Base-by-base conservation (phyloP, 2,888 invertebrate genomes). In the Cephus rjabovi region DNA sequence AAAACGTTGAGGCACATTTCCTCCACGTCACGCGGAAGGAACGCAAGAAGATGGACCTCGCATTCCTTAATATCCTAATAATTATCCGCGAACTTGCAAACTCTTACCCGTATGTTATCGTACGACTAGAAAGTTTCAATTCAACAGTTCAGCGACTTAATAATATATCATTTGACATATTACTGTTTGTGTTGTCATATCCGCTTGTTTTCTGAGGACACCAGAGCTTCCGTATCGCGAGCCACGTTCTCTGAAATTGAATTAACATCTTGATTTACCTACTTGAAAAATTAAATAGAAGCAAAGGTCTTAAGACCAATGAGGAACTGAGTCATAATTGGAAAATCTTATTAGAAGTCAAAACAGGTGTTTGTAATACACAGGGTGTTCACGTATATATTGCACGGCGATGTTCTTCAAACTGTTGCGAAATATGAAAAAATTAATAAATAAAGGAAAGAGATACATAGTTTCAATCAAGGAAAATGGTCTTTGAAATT, bases 51-150 rank as follows among this genome's bases (percentile, higher is more conserved):
- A 40, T 74, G 37, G 69, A n/a, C 73, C 74, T 69, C 74, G 40
- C 76, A 69, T 77, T 69, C 74, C 75, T 73, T 69, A 30, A 33
- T 34, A 35, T 35, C 12, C 34, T 56, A 15, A 70, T 15, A 37
- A 79, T 70, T 76, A 75, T 75, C 77, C 79, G 75, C 73, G 75
- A 76, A 69, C 75, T 77, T 74, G 81, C 76, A 68, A 82, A 83
- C 74, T 69, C 11, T 69, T 79, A 77, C 76, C 79, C 77, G 78
- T 80, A 82, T 79, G 80, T 77, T 81, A 76, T 81, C 83, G 79
- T 80, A 79, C 84, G 89, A 89, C 89, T 89, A 89, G 89, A 89
- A 86, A 80, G 76, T 85, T 83, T 81, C 81, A 31, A 75, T 79
- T 78, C 71, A 33, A 68, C 33, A 40, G 76, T 74, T 78, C 70